Conservation (phyloP, 1,140 invertebrate genomes). For the Drosophila murphyi region DNA sequence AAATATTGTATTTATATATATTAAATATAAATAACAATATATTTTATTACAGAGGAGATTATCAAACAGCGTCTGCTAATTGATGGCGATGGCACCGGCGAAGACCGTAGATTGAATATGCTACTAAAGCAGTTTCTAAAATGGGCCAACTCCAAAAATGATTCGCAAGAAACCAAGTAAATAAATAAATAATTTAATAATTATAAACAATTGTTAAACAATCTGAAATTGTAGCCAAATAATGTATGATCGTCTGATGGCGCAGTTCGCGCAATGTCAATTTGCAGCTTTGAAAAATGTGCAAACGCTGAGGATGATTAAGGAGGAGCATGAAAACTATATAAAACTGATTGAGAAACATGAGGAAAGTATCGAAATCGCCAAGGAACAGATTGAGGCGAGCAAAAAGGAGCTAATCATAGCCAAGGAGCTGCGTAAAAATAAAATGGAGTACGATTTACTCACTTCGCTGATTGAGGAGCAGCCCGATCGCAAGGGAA, state of each 20-base stretch:
- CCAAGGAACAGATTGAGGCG: constrained; percentile 90
- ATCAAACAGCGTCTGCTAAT: constrained; percentile 95
- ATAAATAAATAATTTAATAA: neutral
- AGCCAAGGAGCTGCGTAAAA: constrained; percentile 93
- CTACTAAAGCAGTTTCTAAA: constrained; percentile 95
- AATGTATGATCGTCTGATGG: constrained; percentile 92
- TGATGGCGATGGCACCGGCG: constrained; percentile 98
- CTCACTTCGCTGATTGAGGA: constrained; percentile 95
- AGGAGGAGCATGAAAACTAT: constrained; percentile 93
- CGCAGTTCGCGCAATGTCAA: constrained; percentile 94
- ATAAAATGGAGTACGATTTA: constrained; percentile 96
- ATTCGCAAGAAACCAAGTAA: constrained; percentile 89
- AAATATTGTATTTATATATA: constrained; percentile 20
- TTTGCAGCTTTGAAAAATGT: constrained; percentile 94
- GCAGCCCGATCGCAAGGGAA: constrained; percentile 94
- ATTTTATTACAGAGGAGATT: constrained; percentile 90
- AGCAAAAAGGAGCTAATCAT: constrained; percentile 91
- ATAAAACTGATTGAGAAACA: constrained; percentile 91
- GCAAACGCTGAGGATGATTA: constrained; percentile 92
- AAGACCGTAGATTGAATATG: constrained; percentile 94
- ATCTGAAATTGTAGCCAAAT: constrained; percentile 85
- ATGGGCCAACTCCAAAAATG: constrained; percentile 91
- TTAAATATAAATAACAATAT: neutral
- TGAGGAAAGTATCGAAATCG: constrained; percentile 90
- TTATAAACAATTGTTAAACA: neutral